Conservation (phyloP, 2,888 invertebrate genomes). For the Harpalus rubripes region DNA sequence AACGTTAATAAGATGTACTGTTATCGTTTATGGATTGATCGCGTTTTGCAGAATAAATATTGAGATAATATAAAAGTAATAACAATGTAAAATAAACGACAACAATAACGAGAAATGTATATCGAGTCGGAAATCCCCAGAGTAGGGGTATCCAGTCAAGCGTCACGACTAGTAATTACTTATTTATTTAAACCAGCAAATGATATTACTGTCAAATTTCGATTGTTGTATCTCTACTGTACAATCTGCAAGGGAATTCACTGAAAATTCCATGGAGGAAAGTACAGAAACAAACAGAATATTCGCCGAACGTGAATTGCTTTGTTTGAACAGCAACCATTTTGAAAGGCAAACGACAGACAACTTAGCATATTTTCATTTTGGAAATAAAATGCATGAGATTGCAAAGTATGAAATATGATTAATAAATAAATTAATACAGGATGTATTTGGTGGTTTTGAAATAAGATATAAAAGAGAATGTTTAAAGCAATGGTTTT, state of each 20-base stretch:
- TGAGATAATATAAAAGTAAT: conserved; percentile 14
- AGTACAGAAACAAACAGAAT: conserved; percentile 28
- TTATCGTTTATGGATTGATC: conserved; percentile 47
- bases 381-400: conserved; percentile 39
- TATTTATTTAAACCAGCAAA: conserved; percentile 61
- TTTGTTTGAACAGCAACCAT: conserved; percentile 81
- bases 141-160: conserved; percentile 56
- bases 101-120: conserved; percentile 52
- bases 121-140: conserved; percentile 53
- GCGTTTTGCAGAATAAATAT: background rate
- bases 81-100: conserved; percentile 54
- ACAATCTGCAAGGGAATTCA: background rate
- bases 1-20: conserved; percentile 15
- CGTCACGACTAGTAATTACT: conserved; percentile 48
- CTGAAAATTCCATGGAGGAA: background rate
- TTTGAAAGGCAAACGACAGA: conserved; percentile 80
- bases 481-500: too few species aligned
- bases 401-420: too few species aligned
- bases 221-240: background rate
- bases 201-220: conserved; percentile 55
- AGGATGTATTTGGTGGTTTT: too few species aligned
- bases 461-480: too few species aligned
- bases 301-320: conserved; percentile 69
- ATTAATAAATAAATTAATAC: too few species aligned
- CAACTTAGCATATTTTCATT: conserved; percentile 69